Percentiles rank a stretch among this genome's conserved stretches.
These are phyloP conservation scores for Lepus europaeus DNA, from an alignment of 2,113 vertebrate genomes.

Conservation along the genomic window DNA sequence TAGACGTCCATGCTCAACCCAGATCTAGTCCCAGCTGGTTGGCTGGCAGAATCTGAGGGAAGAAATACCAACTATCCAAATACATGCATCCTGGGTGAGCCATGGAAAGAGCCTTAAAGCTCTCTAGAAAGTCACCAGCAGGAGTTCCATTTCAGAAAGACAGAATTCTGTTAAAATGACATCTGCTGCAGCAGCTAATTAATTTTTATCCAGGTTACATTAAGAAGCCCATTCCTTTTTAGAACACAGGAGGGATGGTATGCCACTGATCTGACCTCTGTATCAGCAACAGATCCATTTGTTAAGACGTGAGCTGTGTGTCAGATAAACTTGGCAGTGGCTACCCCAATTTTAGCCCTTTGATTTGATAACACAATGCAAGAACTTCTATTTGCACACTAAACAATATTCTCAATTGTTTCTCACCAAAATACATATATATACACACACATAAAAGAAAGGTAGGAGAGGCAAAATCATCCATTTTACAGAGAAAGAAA, in stretches of 20 bases:
- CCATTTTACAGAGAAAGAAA: constrained; percentile 1
- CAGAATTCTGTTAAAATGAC: neutral
- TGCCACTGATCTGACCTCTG: neutral
- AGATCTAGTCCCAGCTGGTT: neutral
- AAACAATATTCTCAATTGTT: neutral
- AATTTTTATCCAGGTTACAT: neutral
- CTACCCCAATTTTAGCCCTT: neutral
- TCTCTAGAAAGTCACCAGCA: neutral
- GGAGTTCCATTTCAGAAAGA: neutral
- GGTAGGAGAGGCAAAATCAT: neutral
- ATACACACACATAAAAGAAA: neutral
- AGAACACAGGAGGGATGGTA: neutral
- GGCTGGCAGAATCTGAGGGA: constrained; percentile 18
- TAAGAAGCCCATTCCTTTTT: neutral
- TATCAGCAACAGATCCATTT: neutral
- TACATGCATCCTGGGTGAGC: neutral
- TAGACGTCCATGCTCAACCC: neutral
- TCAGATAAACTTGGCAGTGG: neutral
- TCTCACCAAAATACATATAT: neutral
- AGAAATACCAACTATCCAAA: neutral
- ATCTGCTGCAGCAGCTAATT: neutral
- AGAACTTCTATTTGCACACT: neutral
- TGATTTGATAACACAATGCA: neutral
- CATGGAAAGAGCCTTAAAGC: constrained; percentile 14
- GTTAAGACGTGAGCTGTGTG: neutral